phyloP scores from a whole-genome alignment of 2,888 invertebrate genomes.

The Acrocyrtus sp. region DNA sequence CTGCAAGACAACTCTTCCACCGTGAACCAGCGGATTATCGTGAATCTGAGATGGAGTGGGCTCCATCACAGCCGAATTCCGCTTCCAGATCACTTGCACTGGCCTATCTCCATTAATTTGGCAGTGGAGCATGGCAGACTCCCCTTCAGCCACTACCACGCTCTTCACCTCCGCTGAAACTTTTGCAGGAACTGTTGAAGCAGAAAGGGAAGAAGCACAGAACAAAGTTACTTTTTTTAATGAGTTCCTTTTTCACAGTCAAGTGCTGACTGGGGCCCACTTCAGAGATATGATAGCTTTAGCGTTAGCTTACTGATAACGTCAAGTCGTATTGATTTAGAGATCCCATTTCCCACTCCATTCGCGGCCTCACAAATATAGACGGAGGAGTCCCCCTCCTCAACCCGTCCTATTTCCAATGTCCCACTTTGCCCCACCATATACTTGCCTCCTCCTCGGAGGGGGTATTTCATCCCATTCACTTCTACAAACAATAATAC shows the following conservation, averaged over 20 bases:
- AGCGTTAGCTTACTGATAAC: constrained; percentile 66
- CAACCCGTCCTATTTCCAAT: constrained; percentile 61
- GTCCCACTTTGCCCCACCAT: constrained; percentile 56
- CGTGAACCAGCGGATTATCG: constrained; percentile 12
- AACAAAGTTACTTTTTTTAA: constrained; percentile 49
- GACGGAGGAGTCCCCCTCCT: constrained; percentile 65
- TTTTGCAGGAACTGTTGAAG: constrained; percentile 59
- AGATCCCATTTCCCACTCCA: constrained; percentile 66
- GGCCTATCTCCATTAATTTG: constrained; percentile 59
- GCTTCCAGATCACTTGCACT: constrained; percentile 56
- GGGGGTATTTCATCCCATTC: constrained; percentile 49
- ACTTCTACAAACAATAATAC: constrained; percentile 44
- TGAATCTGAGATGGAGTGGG: constrained; percentile 36
- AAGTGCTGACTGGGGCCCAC: too few species aligned
- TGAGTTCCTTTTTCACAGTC: too few species aligned
- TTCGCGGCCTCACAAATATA: constrained; percentile 67
- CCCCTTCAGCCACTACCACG: constrained; percentile 59
- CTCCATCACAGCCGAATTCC: constrained; percentile 53
- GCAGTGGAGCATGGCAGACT: constrained; percentile 52
- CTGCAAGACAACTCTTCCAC: constrained; percentile 15
- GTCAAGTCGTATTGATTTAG: constrained; percentile 66
- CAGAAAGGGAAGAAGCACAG: constrained; percentile 4
- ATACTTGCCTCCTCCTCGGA: constrained; percentile 56
- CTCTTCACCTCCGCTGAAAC: constrained; percentile 55
- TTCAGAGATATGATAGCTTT: constrained; percentile 1